phyloP scores from a whole-genome alignment of 2,888 invertebrate species.

The Xestia sexstrigata region DNA sequence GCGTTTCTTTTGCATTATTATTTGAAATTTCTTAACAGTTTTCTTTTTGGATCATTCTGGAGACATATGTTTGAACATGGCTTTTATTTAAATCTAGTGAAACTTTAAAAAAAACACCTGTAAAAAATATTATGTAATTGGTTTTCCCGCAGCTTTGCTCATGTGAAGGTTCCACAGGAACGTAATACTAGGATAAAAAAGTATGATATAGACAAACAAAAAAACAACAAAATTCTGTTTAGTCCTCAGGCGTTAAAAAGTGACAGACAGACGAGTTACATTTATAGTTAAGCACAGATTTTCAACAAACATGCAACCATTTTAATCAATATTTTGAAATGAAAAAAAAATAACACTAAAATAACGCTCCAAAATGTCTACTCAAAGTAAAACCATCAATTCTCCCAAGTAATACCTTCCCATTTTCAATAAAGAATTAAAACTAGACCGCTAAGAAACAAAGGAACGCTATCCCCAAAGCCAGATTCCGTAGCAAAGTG shows the following conservation, averaged over 20 bases:
- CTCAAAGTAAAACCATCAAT: not conserved
- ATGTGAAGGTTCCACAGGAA: not conserved
- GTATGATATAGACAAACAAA: no score
- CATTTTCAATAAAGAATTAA: slow-evolving; percentile 53
- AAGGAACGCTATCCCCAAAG: slow-evolving; percentile 56
- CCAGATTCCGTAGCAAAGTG: slow-evolving; percentile 58
- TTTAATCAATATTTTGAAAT: not conserved
- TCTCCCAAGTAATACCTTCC: slow-evolving; percentile 10
- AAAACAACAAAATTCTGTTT: not conserved
- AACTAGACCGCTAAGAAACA: slow-evolving; percentile 45
- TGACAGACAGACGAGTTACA: not conserved
- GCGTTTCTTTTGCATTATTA: slow-evolving; percentile 9
- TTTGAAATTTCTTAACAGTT: not conserved
- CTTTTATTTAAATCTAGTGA: not conserved
- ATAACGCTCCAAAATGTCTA: not conserved
- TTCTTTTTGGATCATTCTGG: not conserved
- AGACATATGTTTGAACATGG: not conserved
- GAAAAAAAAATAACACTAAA: not conserved
- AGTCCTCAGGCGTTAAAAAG: not conserved
- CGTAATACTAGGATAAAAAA: not conserved
- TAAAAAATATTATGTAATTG: not conserved
- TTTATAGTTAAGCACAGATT: not conserved
- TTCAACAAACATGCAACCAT: no score
- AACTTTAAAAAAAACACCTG: not conserved
- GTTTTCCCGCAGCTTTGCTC: not conserved